These are phyloP conservation scores for Holothuria leucospilota DNA, from an alignment of 53 echinoderm and acorn worm species.

Conservation along the genomic window DNA sequence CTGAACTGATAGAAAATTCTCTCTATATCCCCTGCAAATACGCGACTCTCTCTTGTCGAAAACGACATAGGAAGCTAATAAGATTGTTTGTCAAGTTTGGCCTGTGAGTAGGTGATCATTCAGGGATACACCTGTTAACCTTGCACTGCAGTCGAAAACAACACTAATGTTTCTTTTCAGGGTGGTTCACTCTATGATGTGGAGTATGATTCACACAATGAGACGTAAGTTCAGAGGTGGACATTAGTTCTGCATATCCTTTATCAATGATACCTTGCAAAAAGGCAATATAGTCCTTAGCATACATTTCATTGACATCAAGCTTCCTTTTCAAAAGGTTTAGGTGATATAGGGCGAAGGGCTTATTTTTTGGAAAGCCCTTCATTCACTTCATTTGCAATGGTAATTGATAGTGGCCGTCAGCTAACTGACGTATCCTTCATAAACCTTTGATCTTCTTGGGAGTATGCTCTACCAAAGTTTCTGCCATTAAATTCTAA, in stretches of 20 bases:
- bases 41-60: too few species aligned
- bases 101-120: not conserved
- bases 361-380: not conserved
- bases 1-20: too few species aligned
- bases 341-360: not conserved
- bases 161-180: not conserved
- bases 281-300: not conserved
- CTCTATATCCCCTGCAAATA: too few species aligned
- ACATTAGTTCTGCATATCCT: too few species aligned
- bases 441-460: not conserved
- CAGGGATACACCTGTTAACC: too few species aligned
- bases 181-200: conserved; percentile 1
- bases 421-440: not conserved
- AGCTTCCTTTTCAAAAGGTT: not conserved
- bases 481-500: too few species aligned
- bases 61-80: too few species aligned
- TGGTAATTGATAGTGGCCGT: conserved; percentile 5
- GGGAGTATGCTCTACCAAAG: not conserved
- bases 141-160: too few species aligned
- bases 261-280: too few species aligned
- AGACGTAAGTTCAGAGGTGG: not conserved
- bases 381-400: not conserved
- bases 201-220: not conserved
- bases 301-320: not conserved
- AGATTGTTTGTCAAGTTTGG: too few species aligned